Percentiles rank a stretch among this genome's conserved stretches.
Evolutionary conservation across 37 sponge, comb jelly and placozoan species (phyloP).

Genomic region (Beroe forskalii): DNA sequence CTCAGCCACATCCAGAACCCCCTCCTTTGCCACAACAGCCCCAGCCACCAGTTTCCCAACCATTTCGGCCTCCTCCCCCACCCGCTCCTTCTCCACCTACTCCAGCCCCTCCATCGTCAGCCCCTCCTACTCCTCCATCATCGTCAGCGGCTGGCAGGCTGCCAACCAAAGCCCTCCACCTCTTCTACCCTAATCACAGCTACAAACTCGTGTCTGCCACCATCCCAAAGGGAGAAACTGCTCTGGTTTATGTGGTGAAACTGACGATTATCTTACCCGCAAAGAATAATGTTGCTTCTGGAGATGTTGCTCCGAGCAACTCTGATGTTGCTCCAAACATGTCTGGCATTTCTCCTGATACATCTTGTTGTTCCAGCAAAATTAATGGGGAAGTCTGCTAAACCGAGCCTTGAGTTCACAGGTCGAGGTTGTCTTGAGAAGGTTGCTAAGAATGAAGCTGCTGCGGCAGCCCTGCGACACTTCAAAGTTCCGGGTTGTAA

Average conservation of each 20-base stretch:
- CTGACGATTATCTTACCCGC: background rate
- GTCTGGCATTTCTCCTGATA: no score
- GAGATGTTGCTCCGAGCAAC: no score
- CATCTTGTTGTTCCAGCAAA: no score
- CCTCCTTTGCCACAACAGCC: no score
- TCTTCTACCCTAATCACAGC: background rate
- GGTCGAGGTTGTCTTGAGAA: background rate
- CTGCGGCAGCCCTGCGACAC: background rate
- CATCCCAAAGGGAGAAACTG: background rate
- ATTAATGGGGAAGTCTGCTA: background rate
- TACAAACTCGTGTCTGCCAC: background rate
- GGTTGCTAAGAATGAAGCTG: background rate
- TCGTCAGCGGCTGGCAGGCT: background rate
- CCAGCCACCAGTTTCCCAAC: no score
- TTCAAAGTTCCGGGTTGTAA: constrained; percentile 19
- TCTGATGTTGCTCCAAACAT: no score
- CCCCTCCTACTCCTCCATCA: background rate
- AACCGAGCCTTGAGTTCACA: background rate
- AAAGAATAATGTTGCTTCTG: background rate
- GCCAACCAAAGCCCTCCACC: background rate
- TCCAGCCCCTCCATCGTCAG: no score
- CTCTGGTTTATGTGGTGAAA: background rate
- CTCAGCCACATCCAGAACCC: no score
- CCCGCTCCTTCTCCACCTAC: no score
- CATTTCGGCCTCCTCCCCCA: no score